A percentile compares a stretch with the other conserved stretches of the same genome.
These are phyloP conservation scores for Stegastes partitus DNA, from an alignment of 2,113 vertebrate species.

Conservation along the genomic window DNA sequence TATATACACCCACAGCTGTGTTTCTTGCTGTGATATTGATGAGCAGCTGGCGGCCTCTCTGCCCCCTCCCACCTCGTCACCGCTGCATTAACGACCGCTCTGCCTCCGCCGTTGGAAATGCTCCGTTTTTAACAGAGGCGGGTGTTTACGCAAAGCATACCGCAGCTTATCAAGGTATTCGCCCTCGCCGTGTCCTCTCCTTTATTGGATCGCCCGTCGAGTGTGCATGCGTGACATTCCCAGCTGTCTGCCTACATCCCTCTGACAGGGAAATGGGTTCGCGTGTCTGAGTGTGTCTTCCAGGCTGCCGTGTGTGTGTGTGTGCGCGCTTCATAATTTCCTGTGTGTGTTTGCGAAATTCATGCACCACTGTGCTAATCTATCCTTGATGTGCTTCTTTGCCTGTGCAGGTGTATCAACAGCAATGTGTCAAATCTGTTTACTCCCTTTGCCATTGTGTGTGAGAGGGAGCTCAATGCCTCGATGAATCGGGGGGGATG, in stretches of 20 bases:
- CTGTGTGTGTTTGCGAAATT: constrained; percentile 26
- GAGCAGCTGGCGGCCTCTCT: constrained; percentile 47
- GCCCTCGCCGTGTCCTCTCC: constrained; percentile 57
- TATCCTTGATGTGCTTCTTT: constrained; percentile 48
- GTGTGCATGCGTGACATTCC: constrained; percentile 70
- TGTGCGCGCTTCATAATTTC: constrained; percentile 19
- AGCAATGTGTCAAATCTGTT: constrained; percentile 61
- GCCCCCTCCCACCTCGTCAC: background rate
- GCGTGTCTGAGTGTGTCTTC: constrained; percentile 6
- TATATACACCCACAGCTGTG: constrained; percentile 36
- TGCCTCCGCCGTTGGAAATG: constrained; percentile 8
- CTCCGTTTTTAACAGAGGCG: constrained; percentile 24
- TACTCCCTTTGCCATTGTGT: constrained; percentile 50
- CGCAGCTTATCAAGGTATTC: constrained; percentile 57
- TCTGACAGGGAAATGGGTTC: constrained; percentile 28
- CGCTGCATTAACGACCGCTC: constrained; percentile 12
- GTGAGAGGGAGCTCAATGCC: constrained; percentile 27
- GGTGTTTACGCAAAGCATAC: constrained; percentile 48
- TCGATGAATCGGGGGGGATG: constrained; percentile 31
- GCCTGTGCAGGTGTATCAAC: constrained; percentile 55
- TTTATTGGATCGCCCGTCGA: constrained; percentile 57
- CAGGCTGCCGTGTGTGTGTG: too few species aligned
- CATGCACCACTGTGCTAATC: constrained; percentile 53
- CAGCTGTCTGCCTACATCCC: constrained; percentile 69
- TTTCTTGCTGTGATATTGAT: constrained; percentile 34